Percentiles rank a stretch among this genome's conserved stretches.
phyloP scores from a whole-genome alignment of 2,888 invertebrate genomes.

The Villa cingulata region DNA sequence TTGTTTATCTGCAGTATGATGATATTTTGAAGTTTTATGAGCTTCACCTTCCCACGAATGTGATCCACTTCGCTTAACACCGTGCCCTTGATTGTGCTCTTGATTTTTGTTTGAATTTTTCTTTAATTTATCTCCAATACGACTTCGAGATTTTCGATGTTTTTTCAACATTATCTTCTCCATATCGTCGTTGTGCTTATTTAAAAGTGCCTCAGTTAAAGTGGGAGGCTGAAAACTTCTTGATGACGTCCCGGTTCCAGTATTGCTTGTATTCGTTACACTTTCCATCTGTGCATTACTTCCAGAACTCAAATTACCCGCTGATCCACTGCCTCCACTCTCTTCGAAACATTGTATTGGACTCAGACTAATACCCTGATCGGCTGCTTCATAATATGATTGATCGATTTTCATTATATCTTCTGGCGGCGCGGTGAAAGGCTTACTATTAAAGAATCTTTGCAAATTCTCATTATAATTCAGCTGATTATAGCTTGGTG shows the following conservation, averaged over 20 bases:
- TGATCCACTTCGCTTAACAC: slow-evolving; percentile 48
- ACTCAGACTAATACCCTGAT: slow-evolving; percentile 17
- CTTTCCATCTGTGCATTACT: slow-evolving; percentile 44
- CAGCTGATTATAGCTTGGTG: slow-evolving; percentile 69
- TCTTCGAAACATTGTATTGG: slow-evolving; percentile 35
- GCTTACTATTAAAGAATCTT: slow-evolving; percentile 53
- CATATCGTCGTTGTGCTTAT: slow-evolving; percentile 70
- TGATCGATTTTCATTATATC: slow-evolving; percentile 37
- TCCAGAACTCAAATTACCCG: slow-evolving; percentile 44
- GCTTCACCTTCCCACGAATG: slow-evolving; percentile 47
- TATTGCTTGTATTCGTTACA: slow-evolving; percentile 38
- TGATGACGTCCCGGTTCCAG: slow-evolving; percentile 33
- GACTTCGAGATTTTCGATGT: slow-evolving; percentile 48
- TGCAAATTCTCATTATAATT: slow-evolving; percentile 74
- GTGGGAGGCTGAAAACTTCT: slow-evolving; percentile 38
- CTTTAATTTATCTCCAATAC: slow-evolving; percentile 36
- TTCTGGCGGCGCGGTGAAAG: slow-evolving; percentile 44
- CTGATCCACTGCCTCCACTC: slow-evolving; percentile 48
- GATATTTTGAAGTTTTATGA: slow-evolving; percentile 42
- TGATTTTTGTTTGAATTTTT: slow-evolving; percentile 27
- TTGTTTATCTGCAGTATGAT: slow-evolving; percentile 26
- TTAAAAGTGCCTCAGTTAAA: slow-evolving; percentile 47
- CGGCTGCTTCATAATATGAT: slow-evolving; percentile 31
- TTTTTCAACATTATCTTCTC: slow-evolving; percentile 61
- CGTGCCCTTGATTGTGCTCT: slow-evolving; percentile 37